Evolutionary conservation across 1,140 invertebrate genomes (phyloP), one percentile per base, ranked within the genome.

Genomic region (Drosophila tsacasi): DNA sequence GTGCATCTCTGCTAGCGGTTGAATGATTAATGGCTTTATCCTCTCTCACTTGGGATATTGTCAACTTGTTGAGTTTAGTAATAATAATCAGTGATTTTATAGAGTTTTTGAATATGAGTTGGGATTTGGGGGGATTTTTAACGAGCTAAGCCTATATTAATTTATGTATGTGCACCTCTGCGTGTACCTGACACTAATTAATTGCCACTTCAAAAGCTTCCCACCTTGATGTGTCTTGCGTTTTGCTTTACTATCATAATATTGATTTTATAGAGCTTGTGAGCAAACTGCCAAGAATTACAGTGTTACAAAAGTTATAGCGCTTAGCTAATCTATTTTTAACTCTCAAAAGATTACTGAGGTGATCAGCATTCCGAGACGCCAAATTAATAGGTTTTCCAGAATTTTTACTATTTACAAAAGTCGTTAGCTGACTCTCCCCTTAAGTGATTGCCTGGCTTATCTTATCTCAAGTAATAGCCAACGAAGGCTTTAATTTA

Each of bases 1-100:
- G 89, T 99, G 99, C 94, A 94, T 97, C 64, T 93, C 93, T 25
- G 91, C 79, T 7, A 72, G 62, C 50, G 76, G 67, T 19, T 89
- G 30, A 79, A 1, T 19, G 15, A 15, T 21, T 30, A 17, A 69
- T 35, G 2, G 21, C 17, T 50, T 44, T 64, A 49, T 46, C 50
- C 23, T 44, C 21, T 17, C 52, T 60, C 35, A 39, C 15, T 25
- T 6, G 30, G 17, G 37, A 62, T 62, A 65, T 58, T 39, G n/a
- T 40, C 9, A 15, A 19, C 13, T 63, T 39, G 44, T 73, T 74
- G 57, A 57, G 35, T 63, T 64, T 80, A 87, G 75, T 54, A 83
- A 85, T 81, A 78, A 60, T 44, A 39, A 39, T 17, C 54, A 39
- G 39, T 57, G 54, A 57, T 57, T 57, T 57, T 57, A 57, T 57